phyloP scores from a whole-genome alignment of 1,140 invertebrate genomes.

The Andrena cerasifolii region DNA sequence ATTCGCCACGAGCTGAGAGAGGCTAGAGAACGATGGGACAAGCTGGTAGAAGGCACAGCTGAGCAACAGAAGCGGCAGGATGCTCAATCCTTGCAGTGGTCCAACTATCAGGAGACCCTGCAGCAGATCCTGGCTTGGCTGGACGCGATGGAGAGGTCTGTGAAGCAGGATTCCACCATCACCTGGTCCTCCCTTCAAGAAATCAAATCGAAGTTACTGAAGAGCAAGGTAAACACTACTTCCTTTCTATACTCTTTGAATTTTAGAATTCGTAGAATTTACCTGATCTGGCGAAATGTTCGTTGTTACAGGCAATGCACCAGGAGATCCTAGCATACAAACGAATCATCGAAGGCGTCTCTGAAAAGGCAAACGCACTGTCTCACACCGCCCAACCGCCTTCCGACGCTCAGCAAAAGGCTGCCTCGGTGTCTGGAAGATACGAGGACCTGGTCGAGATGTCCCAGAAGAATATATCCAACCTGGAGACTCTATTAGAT shows the following conservation, averaged over 20 bases:
- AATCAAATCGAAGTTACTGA: conserved; percentile 92
- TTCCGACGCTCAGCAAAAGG: conserved; percentile 86
- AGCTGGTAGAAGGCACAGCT: conserved; percentile 89
- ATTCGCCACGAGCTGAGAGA: conserved; percentile 91
- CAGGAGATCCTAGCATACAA: conserved; percentile 96
- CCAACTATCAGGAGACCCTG: conserved; percentile 92
- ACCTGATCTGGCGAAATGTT: no score
- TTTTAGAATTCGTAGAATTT: no score
- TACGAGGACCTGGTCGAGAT: conserved; percentile 88
- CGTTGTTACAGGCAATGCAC: conserved; percentile 86
- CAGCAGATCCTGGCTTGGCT: conserved; percentile 93
- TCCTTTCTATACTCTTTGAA: no score
- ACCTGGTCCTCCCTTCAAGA: conserved; percentile 91
- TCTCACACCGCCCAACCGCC: conserved; percentile 81
- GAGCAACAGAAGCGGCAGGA: conserved; percentile 93
- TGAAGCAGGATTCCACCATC: conserved; percentile 88
- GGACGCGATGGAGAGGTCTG: conserved; percentile 91
- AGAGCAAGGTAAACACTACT: conserved; percentile 85
- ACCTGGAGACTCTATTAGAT: conserved; percentile 89
- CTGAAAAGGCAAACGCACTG: conserved; percentile 92
- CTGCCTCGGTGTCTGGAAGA: conserved; percentile 87
- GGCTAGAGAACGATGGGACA: conserved; percentile 92
- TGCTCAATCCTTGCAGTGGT: conserved; percentile 91
- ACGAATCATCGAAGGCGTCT: conserved; percentile 93
- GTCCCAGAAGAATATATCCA: conserved; percentile 85